phyloP scores from a whole-genome alignment of 2,888 invertebrate species.

The Stenodema calcarata region DNA sequence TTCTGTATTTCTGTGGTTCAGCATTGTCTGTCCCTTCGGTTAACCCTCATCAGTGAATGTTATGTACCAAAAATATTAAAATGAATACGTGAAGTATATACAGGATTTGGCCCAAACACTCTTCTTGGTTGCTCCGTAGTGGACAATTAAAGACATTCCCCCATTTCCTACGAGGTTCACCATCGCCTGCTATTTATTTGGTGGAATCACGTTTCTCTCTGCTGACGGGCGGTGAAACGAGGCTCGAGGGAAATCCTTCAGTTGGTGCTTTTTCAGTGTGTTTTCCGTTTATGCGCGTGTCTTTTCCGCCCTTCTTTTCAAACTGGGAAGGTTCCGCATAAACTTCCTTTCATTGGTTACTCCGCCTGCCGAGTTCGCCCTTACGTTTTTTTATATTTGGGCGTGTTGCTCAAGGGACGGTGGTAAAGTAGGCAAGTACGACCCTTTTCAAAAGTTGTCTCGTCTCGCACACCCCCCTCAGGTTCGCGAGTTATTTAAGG shows the following conservation, averaged over 20 bases:
- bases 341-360: background rate
- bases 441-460: background rate
- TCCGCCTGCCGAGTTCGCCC: background rate
- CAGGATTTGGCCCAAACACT: too few species aligned
- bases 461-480: background rate
- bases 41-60: too few species aligned
- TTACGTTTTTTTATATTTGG: background rate
- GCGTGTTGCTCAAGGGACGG: background rate
- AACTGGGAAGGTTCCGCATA: background rate
- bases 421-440: background rate
- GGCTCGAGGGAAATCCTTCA: background rate
- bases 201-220: too few species aligned
- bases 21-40: too few species aligned
- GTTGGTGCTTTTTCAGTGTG: background rate
- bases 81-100: too few species aligned
- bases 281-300: background rate
- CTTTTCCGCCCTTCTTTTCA: background rate
- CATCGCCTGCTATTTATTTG: too few species aligned
- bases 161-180: too few species aligned
- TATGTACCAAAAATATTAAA: too few species aligned
- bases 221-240: too few species aligned
- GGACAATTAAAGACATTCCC: too few species aligned
- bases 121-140: too few species aligned
- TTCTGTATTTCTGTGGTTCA: too few species aligned
- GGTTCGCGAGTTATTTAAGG: background rate